phyloP scores from a whole-genome alignment of 2,888 invertebrate genomes.

The Corythucha ciliata region DNA sequence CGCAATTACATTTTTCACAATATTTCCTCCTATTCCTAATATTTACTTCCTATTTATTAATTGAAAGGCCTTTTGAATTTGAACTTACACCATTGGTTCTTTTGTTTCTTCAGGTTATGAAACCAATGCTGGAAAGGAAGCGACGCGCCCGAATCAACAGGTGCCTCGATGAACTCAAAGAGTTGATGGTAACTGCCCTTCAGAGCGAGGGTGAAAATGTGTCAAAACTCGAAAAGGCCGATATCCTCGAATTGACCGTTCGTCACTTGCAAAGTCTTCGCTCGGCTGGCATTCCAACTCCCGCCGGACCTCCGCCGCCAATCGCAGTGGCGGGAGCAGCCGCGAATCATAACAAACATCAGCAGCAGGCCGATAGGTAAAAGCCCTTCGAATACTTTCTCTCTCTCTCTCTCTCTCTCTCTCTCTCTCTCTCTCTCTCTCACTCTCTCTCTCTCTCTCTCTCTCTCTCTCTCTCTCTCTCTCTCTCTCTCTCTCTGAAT shows the following conservation, averaged over 20 bases:
- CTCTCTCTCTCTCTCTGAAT: not conserved
- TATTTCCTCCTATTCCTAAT: not conserved
- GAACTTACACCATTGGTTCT: no score
- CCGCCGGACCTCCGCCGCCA: no score
- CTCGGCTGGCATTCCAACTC: conserved; percentile 14
- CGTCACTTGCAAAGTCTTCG: conserved; percentile 42
- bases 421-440: not conserved
- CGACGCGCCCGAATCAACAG: conserved; percentile 44
- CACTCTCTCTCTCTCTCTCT: not conserved
- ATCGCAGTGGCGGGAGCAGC: no score
- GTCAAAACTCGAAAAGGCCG: conserved; percentile 44
- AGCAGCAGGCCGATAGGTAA: not conserved
- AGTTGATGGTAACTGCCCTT: conserved; percentile 43
- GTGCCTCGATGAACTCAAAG: conserved; percentile 44
- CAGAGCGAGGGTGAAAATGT: conserved; percentile 45
- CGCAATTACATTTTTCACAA: not conserved
- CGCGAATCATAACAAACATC: no score
- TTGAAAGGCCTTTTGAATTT: no score
- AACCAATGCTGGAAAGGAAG: conserved; percentile 44
- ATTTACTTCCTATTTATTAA: no score
- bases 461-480: not conserved
- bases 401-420: not conserved
- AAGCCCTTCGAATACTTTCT: not conserved
- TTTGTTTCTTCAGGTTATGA: conserved; percentile 41
- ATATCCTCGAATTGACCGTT: conserved; percentile 44